Percentiles rank a stretch among this genome's conserved stretches.
These are phyloP conservation scores for Megaceryle alcyon DNA, from an alignment of 2,797 vertebrate genomes.

Conservation along the genomic window DNA sequence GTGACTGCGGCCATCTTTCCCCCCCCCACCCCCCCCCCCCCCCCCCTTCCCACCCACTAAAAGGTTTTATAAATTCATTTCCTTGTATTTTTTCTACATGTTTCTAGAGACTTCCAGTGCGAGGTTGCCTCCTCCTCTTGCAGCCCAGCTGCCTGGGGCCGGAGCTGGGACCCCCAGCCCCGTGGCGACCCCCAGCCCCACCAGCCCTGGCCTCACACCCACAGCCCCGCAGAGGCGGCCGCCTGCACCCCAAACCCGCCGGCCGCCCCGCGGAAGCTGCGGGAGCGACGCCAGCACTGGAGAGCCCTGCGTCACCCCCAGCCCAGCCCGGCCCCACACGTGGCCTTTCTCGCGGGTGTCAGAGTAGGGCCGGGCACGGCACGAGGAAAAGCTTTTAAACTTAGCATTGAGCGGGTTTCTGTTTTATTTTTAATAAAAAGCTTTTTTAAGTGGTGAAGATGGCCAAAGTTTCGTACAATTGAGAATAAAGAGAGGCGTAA, in stretches of 20 bases:
- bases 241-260: background rate
- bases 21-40: too few relatives aligned
- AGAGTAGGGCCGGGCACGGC: background rate
- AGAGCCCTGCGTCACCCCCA: background rate
- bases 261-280: background rate
- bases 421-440: constrained; percentile 82
- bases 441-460: constrained; percentile 90
- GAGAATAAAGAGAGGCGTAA: constrained; percentile 79
- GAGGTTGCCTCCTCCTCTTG: background rate
- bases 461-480: constrained; percentile 94
- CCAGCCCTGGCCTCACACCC: background rate
- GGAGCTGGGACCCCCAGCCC: background rate
- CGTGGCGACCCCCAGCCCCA: too few relatives aligned
- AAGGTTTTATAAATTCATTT: constrained; percentile 73
- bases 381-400: constrained; percentile 57
- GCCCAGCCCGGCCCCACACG: background rate
- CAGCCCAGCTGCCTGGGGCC: background rate
- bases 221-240: background rate
- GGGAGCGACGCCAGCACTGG: background rate
- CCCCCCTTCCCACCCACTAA: constrained; percentile 50
- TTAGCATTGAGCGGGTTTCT: constrained; percentile 86
- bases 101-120: constrained; percentile 34
- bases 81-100: constrained; percentile 64
- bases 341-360: background rate
- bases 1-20: too few relatives aligned